Conservation (phyloP, 2,888 invertebrate genomes). For the Abrostola triplasia region DNA sequence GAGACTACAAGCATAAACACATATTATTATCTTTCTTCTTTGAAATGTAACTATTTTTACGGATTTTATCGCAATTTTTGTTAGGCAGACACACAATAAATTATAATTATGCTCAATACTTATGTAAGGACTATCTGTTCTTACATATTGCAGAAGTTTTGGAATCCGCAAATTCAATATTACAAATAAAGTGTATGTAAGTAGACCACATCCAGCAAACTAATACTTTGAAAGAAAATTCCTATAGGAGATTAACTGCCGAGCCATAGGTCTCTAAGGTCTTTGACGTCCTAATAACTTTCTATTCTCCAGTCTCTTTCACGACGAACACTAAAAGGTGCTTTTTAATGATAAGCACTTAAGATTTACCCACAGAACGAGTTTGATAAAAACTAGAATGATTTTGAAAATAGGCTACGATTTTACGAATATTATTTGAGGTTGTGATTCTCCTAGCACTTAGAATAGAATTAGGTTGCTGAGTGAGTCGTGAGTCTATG, state of each 20-base stretch:
- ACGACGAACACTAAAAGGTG: conserved; percentile 27
- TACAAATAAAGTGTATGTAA: not conserved
- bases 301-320: conserved; percentile 63
- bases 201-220: conserved; percentile 61
- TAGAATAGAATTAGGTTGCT: too few species aligned
- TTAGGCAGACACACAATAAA: too few species aligned
- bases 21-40: too few species aligned
- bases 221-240: conserved; percentile 46
- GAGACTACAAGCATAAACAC: too few species aligned
- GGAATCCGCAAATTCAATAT: not conserved
- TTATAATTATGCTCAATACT: too few species aligned
- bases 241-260: conserved; percentile 69
- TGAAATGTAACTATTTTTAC: too few species aligned
- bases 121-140: not conserved
- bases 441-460: too few species aligned
- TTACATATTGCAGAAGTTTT: not conserved
- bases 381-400: too few species aligned
- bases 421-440: too few species aligned
- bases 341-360: conserved; percentile 27
- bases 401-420: too few species aligned
- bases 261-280: conserved; percentile 67
- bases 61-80: too few species aligned
- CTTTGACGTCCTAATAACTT: conserved; percentile 76
- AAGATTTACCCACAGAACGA: not conserved
- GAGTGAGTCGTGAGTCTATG: too few species aligned